phyloP scores from a whole-genome alignment of 2,888 invertebrate genomes.

The Eutolmus rufibarbis region DNA sequence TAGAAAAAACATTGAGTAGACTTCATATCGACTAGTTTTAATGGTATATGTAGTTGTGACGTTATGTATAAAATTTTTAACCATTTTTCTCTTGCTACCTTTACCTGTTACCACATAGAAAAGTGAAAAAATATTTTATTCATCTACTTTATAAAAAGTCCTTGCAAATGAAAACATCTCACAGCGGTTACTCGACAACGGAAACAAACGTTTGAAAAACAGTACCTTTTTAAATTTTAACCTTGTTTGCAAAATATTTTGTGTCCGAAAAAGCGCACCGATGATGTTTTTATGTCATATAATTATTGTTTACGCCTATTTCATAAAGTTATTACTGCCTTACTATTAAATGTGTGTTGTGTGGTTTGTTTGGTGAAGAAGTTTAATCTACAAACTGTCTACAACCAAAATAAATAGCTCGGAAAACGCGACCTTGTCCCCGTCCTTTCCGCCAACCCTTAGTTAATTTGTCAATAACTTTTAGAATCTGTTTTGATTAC shows the following conservation, averaged over 20 bases:
- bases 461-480: neutral
- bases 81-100: neutral
- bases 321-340: neutral
- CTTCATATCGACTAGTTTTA: conserved; percentile 21
- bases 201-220: neutral
- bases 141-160: conserved; percentile 18
- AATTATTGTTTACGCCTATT: neutral
- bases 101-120: conserved; percentile 20
- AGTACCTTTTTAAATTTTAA: neutral
- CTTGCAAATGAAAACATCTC: conserved; percentile 7
- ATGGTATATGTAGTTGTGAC: conserved; percentile 18
- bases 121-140: conserved; percentile 40
- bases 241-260: neutral
- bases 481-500: conserved; percentile 36
- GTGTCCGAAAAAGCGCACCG: neutral
- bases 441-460: neutral
- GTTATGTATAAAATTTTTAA: neutral
- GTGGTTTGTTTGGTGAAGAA: neutral
- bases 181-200: neutral
- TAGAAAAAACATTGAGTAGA: conserved; percentile 22
- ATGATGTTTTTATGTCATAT: neutral
- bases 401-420: neutral
- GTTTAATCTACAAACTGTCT: neutral
- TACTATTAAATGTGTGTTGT: neutral
- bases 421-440: neutral